phyloP scores from a whole-genome alignment of 2,888 invertebrate species.

The Pristionchus arcanus region DNA sequence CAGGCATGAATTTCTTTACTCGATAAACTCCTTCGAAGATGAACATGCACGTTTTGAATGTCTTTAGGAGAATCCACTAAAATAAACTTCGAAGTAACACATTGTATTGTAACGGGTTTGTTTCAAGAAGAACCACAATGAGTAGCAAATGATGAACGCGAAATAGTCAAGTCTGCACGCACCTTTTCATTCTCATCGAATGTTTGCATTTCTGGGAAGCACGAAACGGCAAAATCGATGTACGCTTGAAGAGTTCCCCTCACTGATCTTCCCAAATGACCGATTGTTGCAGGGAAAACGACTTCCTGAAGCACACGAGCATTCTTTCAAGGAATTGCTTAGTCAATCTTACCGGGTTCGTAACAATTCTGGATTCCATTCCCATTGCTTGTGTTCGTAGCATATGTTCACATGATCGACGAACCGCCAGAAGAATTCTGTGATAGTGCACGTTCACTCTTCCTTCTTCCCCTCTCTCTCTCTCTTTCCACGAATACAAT shows the following conservation, averaged over 20 bases:
- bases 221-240: slow-evolving; percentile 14
- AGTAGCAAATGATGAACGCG: not conserved
- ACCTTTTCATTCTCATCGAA: slow-evolving; percentile 34
- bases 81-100: not conserved
- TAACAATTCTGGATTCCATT: not conserved
- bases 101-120: not conserved
- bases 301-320: not conserved
- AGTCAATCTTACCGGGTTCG: not conserved
- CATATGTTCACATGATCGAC: slow-evolving; percentile 26
- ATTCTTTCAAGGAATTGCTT: not conserved
- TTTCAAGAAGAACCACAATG: not conserved
- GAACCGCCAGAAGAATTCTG: slow-evolving; percentile 26
- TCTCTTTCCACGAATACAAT: not conserved
- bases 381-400: not conserved
- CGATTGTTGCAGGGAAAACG: slow-evolving; percentile 33
- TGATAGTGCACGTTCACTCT: not conserved
- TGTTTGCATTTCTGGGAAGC: slow-evolving; percentile 18
- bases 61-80: slow-evolving; percentile 40
- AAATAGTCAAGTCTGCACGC: not conserved
- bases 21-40: slow-evolving; percentile 45
- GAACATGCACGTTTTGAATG: slow-evolving; percentile 30
- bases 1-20: slow-evolving; percentile 32
- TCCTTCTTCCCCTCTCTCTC: not conserved
- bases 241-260: slow-evolving; percentile 11
- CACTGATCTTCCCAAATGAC: slow-evolving; percentile 20